Percentiles rank a stretch among this genome's conserved stretches.
phyloP scores from a whole-genome alignment of 2,797 vertebrate genomes.

The Lemur catta region DNA sequence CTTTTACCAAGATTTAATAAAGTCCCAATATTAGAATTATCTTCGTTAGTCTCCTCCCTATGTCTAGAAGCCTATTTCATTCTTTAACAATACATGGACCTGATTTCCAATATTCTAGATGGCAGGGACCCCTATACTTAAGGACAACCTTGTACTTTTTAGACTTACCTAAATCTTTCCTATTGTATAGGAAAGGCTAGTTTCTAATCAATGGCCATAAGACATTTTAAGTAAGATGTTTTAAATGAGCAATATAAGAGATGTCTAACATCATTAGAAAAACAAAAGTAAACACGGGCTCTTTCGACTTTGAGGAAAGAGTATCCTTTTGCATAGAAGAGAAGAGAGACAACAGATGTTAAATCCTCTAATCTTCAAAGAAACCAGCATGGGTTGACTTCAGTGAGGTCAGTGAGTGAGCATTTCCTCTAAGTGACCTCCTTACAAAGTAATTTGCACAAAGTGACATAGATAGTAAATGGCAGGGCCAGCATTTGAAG shows the following conservation, averaged over 20 bases:
- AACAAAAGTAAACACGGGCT: neutral
- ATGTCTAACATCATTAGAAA: neutral
- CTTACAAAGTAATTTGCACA: neutral
- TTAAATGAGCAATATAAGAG: neutral
- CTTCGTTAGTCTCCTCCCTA: neutral
- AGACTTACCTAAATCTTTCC: constrained; percentile 5
- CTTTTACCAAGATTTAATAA: constrained; percentile 16
- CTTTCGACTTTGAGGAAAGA: neutral
- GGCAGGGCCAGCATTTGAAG: neutral
- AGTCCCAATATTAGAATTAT: neutral
- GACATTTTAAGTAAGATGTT: neutral
- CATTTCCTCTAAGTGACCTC: neutral
- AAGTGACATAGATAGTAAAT: neutral
- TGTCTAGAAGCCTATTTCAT: neutral
- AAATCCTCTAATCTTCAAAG: neutral
- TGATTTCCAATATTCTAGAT: neutral
- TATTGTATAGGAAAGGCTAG: neutral
- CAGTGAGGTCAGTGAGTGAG: neutral
- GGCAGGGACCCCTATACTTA: neutral
- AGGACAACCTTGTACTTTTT: neutral
- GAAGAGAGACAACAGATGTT: neutral
- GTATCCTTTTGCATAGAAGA: neutral
- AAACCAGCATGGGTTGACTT: neutral
- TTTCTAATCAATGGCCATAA: neutral
- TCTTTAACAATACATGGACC: neutral